Evolutionary conservation across 2,888 invertebrate species (phyloP).

Genomic region (Sturmia bella): DNA sequence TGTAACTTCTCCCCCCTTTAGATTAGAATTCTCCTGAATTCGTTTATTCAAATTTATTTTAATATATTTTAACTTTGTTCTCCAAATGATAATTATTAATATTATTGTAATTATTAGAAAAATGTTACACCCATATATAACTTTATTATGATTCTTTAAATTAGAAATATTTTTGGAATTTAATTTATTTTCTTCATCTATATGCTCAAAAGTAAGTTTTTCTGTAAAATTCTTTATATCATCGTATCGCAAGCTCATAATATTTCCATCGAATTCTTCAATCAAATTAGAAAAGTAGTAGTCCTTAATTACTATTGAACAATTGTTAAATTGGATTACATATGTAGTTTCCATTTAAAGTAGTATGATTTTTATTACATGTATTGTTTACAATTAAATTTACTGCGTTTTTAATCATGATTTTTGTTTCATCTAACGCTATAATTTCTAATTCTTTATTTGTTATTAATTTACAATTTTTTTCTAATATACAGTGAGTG

Average conservation of each 20-base stretch:
- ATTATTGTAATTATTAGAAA: neutral
- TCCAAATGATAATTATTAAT: neutral
- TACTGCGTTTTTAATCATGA: too few relatives aligned
- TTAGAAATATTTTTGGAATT: neutral
- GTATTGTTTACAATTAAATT: too few relatives aligned
- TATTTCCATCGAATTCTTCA: neutral
- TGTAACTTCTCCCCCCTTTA: conserved; percentile 11
- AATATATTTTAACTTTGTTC: neutral
- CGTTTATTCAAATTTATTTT: conserved; percentile 6
- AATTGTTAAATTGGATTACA: neutral
- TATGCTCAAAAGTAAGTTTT: neutral
- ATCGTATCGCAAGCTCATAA: conserved; percentile 2
- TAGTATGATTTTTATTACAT: too few relatives aligned
- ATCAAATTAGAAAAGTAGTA: conserved; percentile 1
- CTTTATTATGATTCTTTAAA: neutral
- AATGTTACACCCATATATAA: neutral
- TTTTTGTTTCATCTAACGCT: neutral
- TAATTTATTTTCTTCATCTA: neutral
- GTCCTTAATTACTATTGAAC: neutral
- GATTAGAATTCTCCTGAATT: conserved; percentile 20
- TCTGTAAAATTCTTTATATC: conserved; percentile 21
- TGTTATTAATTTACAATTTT: neutral
- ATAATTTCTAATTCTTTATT: neutral
- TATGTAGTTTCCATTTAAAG: too few relatives aligned
- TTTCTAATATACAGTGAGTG: too few relatives aligned